These are phyloP conservation scores for Tenthredo scrophulariae DNA, from an alignment of 2,888 invertebrate species.

Conservation along the genomic window DNA sequence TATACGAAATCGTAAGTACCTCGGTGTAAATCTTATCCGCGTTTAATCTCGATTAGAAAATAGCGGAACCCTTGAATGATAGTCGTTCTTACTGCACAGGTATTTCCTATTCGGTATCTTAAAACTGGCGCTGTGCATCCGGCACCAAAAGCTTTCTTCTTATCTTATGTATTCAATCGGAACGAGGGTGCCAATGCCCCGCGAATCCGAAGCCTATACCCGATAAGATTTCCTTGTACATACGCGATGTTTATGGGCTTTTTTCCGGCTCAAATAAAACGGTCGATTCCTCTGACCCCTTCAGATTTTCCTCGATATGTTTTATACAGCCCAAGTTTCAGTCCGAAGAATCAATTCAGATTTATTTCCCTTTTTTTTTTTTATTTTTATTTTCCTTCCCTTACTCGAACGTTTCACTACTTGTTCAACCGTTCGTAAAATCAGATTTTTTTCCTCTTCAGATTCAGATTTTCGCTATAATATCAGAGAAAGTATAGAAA, in stretches of 20 bases:
- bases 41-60: too few relatives aligned
- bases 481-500: too few relatives aligned
- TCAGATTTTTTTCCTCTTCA: background rate
- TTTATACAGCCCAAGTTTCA: background rate
- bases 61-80: too few relatives aligned
- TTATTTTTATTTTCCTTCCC: background rate
- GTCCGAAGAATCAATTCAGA: background rate
- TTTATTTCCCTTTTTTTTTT: background rate
- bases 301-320: background rate
- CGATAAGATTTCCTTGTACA: background rate
- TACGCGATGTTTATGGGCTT: background rate
- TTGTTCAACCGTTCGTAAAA: background rate
- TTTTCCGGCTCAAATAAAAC: background rate
- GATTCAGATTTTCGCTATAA: too few relatives aligned
- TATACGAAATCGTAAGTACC: too few relatives aligned
- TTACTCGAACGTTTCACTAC: background rate
- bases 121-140: background rate
- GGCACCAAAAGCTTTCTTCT: background rate
- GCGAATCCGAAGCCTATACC: background rate
- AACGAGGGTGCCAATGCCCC: conserved; percentile 18
- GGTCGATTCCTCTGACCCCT: background rate
- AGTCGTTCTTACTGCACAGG: background rate
- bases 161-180: conserved; percentile 10
- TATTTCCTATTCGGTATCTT: background rate
- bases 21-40: too few relatives aligned